Evolutionary conservation across 1,140 invertebrate genomes (phyloP), one percentile per base, ranked within the genome.

Genomic region (Leptopilina boulardi): DNA sequence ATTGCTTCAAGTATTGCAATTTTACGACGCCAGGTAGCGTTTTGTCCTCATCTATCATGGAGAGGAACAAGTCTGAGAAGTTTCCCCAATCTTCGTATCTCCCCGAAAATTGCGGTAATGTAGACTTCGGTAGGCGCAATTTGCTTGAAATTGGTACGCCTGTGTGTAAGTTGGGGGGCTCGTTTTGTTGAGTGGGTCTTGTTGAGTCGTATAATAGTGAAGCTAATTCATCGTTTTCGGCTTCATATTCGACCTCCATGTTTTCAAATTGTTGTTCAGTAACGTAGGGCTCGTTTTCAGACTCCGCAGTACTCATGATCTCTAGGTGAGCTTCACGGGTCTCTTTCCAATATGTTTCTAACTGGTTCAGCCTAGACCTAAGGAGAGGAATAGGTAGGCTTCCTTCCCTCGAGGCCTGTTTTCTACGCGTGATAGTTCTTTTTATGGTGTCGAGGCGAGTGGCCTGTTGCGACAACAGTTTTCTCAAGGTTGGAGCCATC

Each of bases 81-180:
- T 81, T 80, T 15, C 81, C 76, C 86, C 86, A 88, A n/a, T 85
- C 72, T 13, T 21, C 77, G 47, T 86, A 86, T 51, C 77, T 75
- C 3, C 84, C 85, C 0, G 54, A 73, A 75, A 87, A 87, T 59
- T 80, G 78, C 2, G 83, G 83, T 9, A 85, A 71, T 5, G 82
- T 21, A 3, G 76, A 18, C 18, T 23, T 38, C 9, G 73, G 66
- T 8, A 75, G 34, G 47, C 75, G 47, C 13, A 54, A 13, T 15
- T 26, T 9, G 18, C 54, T 26, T 30, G 13, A 34, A 13, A n/a
- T 15, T 38, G 34, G n/a, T n/a, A 38, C 70, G 34, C 2, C n/a
- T 10, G 38, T 4, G 9, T 10, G 38, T 41, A 41, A 41, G 3
- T 41, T 4, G 38, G 38, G 9, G 9, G 38, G 2, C 3, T 34